These are phyloP conservation scores for Drosophila paracracens DNA, from an alignment of 2,888 invertebrate genomes.

Conservation along the genomic window DNA sequence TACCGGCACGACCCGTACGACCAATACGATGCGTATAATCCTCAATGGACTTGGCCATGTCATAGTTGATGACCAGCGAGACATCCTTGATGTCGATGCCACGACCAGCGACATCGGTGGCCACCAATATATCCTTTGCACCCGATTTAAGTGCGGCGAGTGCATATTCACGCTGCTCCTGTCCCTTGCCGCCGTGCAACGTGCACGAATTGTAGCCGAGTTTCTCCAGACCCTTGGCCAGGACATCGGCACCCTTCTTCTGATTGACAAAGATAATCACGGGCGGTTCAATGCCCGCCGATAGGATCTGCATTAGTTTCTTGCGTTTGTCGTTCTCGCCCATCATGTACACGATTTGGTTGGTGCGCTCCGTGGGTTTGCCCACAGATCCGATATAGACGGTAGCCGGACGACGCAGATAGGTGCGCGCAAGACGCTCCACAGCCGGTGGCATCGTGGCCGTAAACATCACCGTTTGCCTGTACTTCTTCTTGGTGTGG, in stretches of 20 bases:
- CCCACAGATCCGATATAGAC: conserved; percentile 99
- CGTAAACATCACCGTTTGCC: conserved; percentile 99
- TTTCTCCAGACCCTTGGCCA: conserved; percentile 98
- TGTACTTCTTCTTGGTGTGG: conserved; percentile 96
- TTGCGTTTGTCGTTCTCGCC: conserved; percentile 98
- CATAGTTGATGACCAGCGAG: conserved; percentile 99
- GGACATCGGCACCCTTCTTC: conserved; percentile 99
- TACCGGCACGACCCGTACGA: conserved; percentile 99
- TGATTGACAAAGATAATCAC: conserved; percentile 99
- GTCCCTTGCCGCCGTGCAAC: conserved; percentile 99
- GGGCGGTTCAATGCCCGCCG: conserved; percentile 96
- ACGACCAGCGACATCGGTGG: conserved; percentile 99
- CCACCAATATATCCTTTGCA: conserved; percentile 98
- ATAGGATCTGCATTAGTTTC: conserved; percentile 97
- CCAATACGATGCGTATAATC: conserved; percentile 99
- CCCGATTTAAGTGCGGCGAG: conserved; percentile 98
- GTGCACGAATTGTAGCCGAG: conserved; percentile 98
- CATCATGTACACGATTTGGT: conserved; percentile 98
- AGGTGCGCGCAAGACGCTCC: conserved; percentile 97
- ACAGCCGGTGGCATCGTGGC: conserved; percentile 99
- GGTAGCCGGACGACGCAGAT: conserved; percentile 97
- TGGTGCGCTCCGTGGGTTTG: conserved; percentile 98
- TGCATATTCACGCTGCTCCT: conserved; percentile 99
- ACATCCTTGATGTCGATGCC: conserved; percentile 99
- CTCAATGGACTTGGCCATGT: conserved; percentile 99